Evolutionary conservation across 2,113 vertebrate genomes (phyloP), one percentile per base, ranked within the genome.

Genomic region (Perca flavescens): DNA sequence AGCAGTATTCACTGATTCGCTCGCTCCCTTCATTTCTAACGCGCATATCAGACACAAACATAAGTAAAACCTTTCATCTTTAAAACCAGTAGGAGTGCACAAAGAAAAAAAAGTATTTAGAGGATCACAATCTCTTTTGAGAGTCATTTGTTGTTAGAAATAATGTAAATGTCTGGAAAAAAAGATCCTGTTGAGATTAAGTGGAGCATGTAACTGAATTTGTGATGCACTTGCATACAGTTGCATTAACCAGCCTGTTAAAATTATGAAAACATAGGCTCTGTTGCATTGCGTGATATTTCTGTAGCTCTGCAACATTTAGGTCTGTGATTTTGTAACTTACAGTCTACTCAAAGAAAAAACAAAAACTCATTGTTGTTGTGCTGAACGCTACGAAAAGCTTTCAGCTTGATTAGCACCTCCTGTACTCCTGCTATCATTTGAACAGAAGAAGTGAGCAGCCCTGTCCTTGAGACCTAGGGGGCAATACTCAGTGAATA

Each of bases 1-100:
- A 10, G 22, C 54, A 4, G 22, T 19, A 15, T 9, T 31, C 21
- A 52, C 52, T 34, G 47, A 77, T 79, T 86, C 46, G 50, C 52
- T 80, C 34, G 40, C 9, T 54, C 52, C 14, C n/a, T 63, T 58
- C 36, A 49, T 61, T 53, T 31, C 1, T 67, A 9, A 46, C 56
- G 46, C 6, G 25, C 43, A 58, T 16, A 54, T 61, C 46, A 46
- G 21, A 56, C 64, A 12, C 16, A 6, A n/a, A 17, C 10, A 70
- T 47, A 17, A 25, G 28, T 49, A n/a, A 72, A 61, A 36, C 3
- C n/a, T 1, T 43, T 52, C 1, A 17, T 61, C 6, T 67, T 3
- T 4, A 7, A 9, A 58, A 17, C 49, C 22, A 21, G 7, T 9
- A 34, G 19, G 2, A 50, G 4, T 49, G 21, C 9, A 10, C 40